Percentiles rank a stretch among this genome's conserved stretches.
phyloP scores from a whole-genome alignment of 2,113 vertebrate species.

The Pterocles orientalis region DNA sequence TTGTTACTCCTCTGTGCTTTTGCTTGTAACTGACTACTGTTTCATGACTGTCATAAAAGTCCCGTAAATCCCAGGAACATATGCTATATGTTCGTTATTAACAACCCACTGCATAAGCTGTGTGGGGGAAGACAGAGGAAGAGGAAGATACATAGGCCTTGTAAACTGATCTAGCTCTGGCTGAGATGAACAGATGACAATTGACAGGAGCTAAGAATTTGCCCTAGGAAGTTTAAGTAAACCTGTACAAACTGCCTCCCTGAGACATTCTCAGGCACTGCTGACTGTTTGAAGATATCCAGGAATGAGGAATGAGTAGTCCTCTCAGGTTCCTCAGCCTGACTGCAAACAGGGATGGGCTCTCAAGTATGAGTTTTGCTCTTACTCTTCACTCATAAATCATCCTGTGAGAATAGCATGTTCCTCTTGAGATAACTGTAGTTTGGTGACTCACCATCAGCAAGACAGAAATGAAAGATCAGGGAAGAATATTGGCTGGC shows the following conservation, averaged over 20 bases:
- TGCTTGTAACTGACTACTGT: background rate
- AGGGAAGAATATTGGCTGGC: background rate
- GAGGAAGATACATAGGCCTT: background rate
- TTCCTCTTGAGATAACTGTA: background rate
- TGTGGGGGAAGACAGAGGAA: background rate
- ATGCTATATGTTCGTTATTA: background rate
- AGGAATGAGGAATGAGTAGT: background rate
- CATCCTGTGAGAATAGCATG: background rate
- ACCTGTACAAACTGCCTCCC: background rate
- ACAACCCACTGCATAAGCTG: background rate
- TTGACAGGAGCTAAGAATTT: background rate
- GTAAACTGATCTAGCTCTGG: background rate
- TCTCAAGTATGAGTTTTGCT: background rate
- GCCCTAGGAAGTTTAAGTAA: background rate
- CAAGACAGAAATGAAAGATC: background rate
- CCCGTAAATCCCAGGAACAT: background rate
- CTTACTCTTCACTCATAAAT: background rate
- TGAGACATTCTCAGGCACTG: background rate
- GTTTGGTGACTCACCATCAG: background rate
- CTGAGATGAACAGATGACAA: background rate
- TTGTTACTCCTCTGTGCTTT: background rate
- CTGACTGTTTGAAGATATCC: background rate
- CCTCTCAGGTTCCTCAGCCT: background rate
- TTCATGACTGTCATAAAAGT: background rate
- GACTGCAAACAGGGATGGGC: background rate